Evolutionary conservation across 1,140 invertebrate genomes (phyloP), one percentile per base, ranked within the genome.

Genomic region (Thereuonema tuberculata): DNA sequence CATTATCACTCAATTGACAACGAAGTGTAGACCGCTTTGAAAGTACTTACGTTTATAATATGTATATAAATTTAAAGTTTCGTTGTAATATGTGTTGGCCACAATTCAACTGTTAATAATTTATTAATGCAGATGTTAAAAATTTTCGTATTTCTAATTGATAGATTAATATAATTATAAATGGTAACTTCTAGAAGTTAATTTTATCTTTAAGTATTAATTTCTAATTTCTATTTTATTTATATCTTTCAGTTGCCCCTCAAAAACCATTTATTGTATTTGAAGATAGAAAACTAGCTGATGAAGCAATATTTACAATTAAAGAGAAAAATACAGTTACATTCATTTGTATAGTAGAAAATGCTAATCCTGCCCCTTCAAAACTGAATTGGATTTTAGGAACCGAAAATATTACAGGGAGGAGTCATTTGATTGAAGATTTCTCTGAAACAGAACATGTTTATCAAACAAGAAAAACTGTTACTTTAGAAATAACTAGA

Each of bases 341-440:
- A 47, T 79, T 92, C 55, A 80, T 85, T 63, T 93, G 89, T 68
- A 82, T 88, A 2, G 85, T 84, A 56, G 87, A 89, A 72, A 86
- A 87, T 63, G 86, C 86, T 1, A 85, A 86, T 62, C 87, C 87
- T 0, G 79, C 84, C 1, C 85, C 87, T 14, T 24, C 55, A 5
- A 77, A 81, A 53, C 63, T 73, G 2, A 62, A 68, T 31, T 74
- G 72, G 72, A 70, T 65, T 20, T 43, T 72, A 14, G 66, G 62
- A 5, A 60, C 61, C 2, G 60, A 63, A 14, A 23, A 72, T 53
- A 70, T 69, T 9, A 64, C 66, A 20, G 59, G 53, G 25, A 2
- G 9, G 29, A 68, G 65, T 61, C 58, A 66, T 27, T 46, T 70
- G 20, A 59, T 64, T 24, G 65, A 67, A 20, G 68, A 71, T 29